Base-by-base conservation (phyloP, 2,888 invertebrate genomes). In the Pseudeuparius sepicola region DNA sequence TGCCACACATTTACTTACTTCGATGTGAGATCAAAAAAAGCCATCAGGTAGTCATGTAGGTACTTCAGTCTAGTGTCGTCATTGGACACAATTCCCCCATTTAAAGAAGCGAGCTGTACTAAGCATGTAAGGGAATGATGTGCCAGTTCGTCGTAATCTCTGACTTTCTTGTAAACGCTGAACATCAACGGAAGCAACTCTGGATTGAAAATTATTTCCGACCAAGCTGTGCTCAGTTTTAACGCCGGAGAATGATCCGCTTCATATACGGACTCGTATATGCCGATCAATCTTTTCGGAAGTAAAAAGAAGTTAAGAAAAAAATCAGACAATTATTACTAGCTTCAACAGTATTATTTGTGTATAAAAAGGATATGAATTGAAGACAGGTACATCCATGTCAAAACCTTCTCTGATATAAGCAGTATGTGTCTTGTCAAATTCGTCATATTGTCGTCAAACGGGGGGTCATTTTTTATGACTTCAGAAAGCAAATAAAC, bases 81-180 rank as follows among this genome's bases (percentile, higher is more conserved):
- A 3, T 48, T 52, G 35, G 61, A 49, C 31, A 52, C 38, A 4
- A 78, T 60, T 2, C 63, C 60, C 4, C 81, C 81, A 53, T 71
- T 73, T 16, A 84, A 57, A 10, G 78, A 75, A 1, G 80, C 77
- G 37, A 92, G 63, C 56, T 90, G 90, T 6, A 83, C 79, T 27
- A 93, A 65, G 59, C 90, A 89, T 33, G 75, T 81, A 37, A 90
- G 62, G 1, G 86, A 80, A 41, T 83, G 81, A 55, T 80, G 80
- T 5, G 81, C 74, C 48, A 89, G 65, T 26, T 80, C 75, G 13
- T 79, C 76, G 54, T 79, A 75, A 26, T 74, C 71, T 28, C 88
- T 70, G 4, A 89, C 79, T 64, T 84, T 83, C 70, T 80, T 76
- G 60, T 89, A 88, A 18, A 84, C 66, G 55, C 79, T 78, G 56